phyloP scores from a whole-genome alignment of 2,113 vertebrate species.

The Siphamia tubifer region DNA sequence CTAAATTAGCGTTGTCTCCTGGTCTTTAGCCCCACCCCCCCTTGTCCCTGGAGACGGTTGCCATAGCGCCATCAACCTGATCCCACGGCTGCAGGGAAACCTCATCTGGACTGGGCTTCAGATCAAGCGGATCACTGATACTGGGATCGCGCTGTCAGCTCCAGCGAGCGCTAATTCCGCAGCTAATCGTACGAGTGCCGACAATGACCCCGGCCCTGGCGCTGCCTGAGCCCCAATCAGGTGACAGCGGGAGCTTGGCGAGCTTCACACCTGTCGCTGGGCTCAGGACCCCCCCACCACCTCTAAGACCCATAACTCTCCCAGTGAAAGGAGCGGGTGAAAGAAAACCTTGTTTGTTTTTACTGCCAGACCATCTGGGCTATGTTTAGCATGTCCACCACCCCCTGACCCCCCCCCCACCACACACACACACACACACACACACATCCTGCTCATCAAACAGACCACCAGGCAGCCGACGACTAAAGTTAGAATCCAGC shows the following conservation, averaged over 20 bases:
- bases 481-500: conserved; percentile 16
- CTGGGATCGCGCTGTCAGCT: conserved; percentile 21
- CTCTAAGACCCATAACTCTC: conserved; percentile 78
- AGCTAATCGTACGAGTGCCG: conserved; percentile 53
- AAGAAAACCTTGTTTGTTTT: conserved; percentile 85
- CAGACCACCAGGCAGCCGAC: conserved; percentile 20
- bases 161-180: conserved; percentile 63
- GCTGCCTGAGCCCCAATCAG: conserved; percentile 61
- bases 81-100: conserved; percentile 32
- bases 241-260: conserved; percentile 53
- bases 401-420: not conserved
- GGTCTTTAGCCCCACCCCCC: conserved; percentile 34
- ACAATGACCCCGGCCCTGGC: conserved; percentile 37
- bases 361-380: conserved; percentile 71
- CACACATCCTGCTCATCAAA: conserved; percentile 18
- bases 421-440: not conserved
- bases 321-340: conserved; percentile 75
- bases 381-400: conserved; percentile 71
- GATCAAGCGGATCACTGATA: conserved; percentile 50
- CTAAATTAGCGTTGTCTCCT: conserved; percentile 42
- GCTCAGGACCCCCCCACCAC: conserved; percentile 50
- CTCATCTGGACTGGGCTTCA: conserved; percentile 53
- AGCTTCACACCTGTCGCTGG: conserved; percentile 73
- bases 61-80: conserved; percentile 59
- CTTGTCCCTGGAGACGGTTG: conserved; percentile 62